These are phyloP conservation scores for Hetaerina americana DNA, from an alignment of 1,140 invertebrate genomes.

Conservation along the genomic window DNA sequence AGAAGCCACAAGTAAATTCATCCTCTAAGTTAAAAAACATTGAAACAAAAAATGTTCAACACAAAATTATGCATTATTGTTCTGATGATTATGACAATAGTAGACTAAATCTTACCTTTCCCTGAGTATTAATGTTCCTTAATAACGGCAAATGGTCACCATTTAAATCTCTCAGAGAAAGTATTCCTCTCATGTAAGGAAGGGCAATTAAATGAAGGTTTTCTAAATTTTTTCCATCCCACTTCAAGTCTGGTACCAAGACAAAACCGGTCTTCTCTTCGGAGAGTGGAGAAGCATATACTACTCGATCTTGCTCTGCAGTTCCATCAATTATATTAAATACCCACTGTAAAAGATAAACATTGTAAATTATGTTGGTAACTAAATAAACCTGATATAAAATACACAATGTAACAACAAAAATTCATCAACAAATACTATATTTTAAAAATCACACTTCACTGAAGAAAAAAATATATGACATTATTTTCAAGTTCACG, in stretches of 20 bases:
- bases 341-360: constrained; percentile 91
- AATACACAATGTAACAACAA: too few species aligned
- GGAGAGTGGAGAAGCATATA: constrained; percentile 36
- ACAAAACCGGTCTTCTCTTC: constrained; percentile 86
- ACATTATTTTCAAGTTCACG: too few species aligned
- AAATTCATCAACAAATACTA: too few species aligned
- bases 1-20: too few species aligned
- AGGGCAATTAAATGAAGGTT: constrained; percentile 77
- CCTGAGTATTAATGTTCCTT: constrained; percentile 62
- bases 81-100: too few species aligned
- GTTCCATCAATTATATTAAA: constrained; percentile 90
- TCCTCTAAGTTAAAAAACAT: too few species aligned
- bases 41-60: too few species aligned
- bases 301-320: constrained; percentile 72
- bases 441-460: too few species aligned
- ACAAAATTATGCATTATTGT: background rate
- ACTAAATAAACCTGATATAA: constrained; percentile 1
- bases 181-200: constrained; percentile 52
- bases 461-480: too few species aligned
- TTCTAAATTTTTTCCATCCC: constrained; percentile 66
- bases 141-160: constrained; percentile 65
- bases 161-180: constrained; percentile 72
- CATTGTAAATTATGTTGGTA: constrained; percentile 6
- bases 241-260: constrained; percentile 84
- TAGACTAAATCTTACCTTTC: constrained; percentile 48